Evolutionary conservation across 2,113 vertebrate genomes (phyloP).

Genomic region (Epinephelus cyanopodus): DNA sequence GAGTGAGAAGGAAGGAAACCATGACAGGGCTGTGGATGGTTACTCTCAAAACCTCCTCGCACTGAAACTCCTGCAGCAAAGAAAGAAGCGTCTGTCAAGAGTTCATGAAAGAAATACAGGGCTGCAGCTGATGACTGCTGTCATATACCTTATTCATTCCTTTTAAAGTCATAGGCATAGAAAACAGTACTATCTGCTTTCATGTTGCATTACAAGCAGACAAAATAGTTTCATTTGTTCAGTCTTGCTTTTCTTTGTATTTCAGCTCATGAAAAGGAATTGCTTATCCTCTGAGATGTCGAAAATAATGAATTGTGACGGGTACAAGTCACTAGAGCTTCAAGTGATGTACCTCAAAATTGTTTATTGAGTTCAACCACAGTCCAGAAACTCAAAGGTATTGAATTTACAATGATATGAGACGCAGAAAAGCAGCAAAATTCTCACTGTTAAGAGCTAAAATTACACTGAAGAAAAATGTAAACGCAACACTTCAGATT

Average conservation of each 20-base stretch:
- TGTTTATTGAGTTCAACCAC: not conserved
- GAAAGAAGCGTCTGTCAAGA: constrained; percentile 16
- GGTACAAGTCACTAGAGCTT: no score
- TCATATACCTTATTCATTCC: not conserved
- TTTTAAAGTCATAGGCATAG: not conserved
- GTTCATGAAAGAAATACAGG: not conserved
- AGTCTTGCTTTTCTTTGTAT: not conserved
- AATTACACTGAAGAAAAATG: not conserved
- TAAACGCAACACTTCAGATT: no score
- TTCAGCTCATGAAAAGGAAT: not conserved
- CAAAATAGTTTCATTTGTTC: not conserved
- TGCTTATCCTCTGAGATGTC: not conserved
- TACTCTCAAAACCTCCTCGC: constrained; percentile 49
- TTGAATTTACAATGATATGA: not conserved
- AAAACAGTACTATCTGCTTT: not conserved
- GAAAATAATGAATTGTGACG: not conserved
- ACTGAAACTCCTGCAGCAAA: constrained; percentile 45
- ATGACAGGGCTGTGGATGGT: constrained; percentile 53
- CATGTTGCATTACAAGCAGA: not conserved
- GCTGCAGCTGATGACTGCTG: not conserved
- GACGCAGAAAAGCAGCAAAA: not conserved
- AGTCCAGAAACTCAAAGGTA: not conserved
- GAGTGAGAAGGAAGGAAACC: constrained; percentile 47
- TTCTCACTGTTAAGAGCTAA: not conserved
- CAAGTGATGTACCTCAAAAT: not conserved